Evolutionary conservation across 2,888 invertebrate species (phyloP), one percentile per base, ranked within the genome.

Genomic region (Lithosia quadra): DNA sequence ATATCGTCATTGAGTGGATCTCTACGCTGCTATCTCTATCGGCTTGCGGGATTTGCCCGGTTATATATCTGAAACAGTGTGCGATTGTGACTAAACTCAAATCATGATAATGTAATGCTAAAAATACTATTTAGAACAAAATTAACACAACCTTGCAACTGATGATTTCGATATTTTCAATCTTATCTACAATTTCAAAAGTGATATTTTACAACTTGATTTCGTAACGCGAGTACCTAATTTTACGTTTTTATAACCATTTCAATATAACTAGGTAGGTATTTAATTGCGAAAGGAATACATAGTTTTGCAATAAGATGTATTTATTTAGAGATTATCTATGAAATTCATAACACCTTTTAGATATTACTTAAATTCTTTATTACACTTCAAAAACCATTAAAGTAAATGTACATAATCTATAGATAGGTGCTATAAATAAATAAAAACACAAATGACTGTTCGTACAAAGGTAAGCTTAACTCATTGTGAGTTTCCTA

Each of bases 151-250:
- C 49, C n/a, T 49, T 9, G n/a, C n/a, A 49, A 49, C n/a, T n/a
- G 49, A 49, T 49, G n/a, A 49, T 49, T 49, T n/a, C n/a, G 49
- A 49, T 49, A 49, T 18, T 49, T 49, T 49, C 18, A 49, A 49
- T 49, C n/a, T n/a, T 49, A n/a, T 49, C n/a, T 49, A n/a, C 2
- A n/a, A 49, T 49, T 49, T 49, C 49, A 49, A 49, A 49, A 49
- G 18, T 8, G 18, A n/a, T n/a, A 49, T 49, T 49, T n/a, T 49
- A 9, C 2, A 49, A 49, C 9, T 18, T n/a, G 49, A n/a, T 49
- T 49, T n/a, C 49, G 49, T n/a, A 49, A 49, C 49, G 49, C 49
- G 49, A n/a, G 49, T 49, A n/a, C 18, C 9, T n/a, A 49, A 18
- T 8, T 49, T 49, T 18, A 2, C 49, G 18, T 49, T 49, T 49